These are phyloP conservation scores for Peromyscus nudipes DNA, from an alignment of 2,797 vertebrate species.

Conservation along the genomic window DNA sequence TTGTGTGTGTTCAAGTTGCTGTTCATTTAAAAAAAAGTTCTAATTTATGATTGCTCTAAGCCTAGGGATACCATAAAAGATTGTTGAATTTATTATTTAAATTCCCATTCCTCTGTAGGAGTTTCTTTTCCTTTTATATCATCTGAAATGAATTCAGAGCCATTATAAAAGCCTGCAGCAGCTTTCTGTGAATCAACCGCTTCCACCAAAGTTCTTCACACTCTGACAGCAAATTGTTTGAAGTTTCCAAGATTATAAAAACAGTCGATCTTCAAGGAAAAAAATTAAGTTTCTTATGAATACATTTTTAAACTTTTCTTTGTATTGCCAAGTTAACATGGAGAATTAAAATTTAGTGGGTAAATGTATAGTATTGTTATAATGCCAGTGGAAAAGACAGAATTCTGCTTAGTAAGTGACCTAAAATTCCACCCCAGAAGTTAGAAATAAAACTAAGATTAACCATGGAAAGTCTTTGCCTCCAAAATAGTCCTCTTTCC, in stretches of 20 bases:
- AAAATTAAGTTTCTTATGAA: slow-evolving; percentile 25
- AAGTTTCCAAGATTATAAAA: slow-evolving; percentile 64
- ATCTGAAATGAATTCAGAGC: slow-evolving; percentile 56
- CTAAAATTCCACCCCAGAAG: slow-evolving; percentile 33
- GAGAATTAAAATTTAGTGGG: slow-evolving; percentile 57
- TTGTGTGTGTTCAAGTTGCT: neutral
- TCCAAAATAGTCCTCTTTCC: slow-evolving; percentile 35
- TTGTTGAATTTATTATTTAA: slow-evolving; percentile 66
- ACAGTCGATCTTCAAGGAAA: slow-evolving; percentile 49
- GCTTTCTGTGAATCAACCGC: neutral
- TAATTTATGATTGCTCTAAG: slow-evolving; percentile 43
- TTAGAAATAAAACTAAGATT: slow-evolving; percentile 17
- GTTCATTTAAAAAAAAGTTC: slow-evolving; percentile 44
- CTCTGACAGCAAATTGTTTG: slow-evolving; percentile 66
- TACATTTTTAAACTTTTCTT: slow-evolving; percentile 58
- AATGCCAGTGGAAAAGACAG: slow-evolving; percentile 30
- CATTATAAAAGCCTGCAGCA: slow-evolving; percentile 68
- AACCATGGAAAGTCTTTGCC: neutral
- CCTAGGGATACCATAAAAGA: neutral
- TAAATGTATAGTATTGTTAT: slow-evolving; percentile 51
- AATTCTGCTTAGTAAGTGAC: slow-evolving; percentile 24
- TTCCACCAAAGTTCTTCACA: slow-evolving; percentile 51
- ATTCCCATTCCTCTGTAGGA: neutral
- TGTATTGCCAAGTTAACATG: slow-evolving; percentile 55
- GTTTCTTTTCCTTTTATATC: slow-evolving; percentile 59